phyloP scores from a whole-genome alignment of 2,888 invertebrate genomes.

The Dasypogon diadema region DNA sequence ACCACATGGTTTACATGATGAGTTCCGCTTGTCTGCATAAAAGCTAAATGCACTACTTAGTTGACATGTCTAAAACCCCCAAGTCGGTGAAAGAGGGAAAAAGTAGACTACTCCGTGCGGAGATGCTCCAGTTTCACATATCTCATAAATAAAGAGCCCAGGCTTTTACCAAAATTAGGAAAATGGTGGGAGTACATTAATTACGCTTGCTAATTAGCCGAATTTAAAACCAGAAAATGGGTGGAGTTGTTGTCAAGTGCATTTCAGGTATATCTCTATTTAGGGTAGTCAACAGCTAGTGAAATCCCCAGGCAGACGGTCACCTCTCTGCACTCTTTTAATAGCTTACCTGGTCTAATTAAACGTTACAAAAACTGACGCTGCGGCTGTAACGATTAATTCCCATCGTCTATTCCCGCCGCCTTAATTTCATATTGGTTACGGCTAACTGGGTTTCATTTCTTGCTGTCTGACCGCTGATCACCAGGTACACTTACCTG shows the following conservation, averaged over 20 bases:
- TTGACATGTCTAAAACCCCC: not conserved
- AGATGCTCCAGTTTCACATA: conserved; percentile 7
- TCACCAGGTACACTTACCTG: conserved; percentile 11
- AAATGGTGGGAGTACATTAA: conserved; percentile 38
- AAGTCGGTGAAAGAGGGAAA: not conserved
- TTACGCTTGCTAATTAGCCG: conserved; percentile 37
- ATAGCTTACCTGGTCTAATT: conserved; percentile 27
- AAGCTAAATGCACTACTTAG: not conserved
- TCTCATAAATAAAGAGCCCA: conserved; percentile 5
- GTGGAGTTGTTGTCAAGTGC: not conserved
- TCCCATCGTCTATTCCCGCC: conserved; percentile 6
- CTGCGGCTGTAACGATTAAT: conserved; percentile 24
- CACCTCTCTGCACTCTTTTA: conserved; percentile 1
- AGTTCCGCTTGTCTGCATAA: not conserved
- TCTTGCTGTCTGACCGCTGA: not conserved
- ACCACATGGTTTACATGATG: not conserved
- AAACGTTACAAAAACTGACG: conserved; percentile 16
- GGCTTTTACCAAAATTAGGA: conserved; percentile 11
- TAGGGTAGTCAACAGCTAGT: not conserved
- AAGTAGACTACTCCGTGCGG: not conserved
- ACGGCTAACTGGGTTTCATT: conserved; percentile 30
- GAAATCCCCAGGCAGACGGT: conserved; percentile 6
- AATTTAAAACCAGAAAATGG: conserved; percentile 10
- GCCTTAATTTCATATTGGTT: conserved; percentile 19
- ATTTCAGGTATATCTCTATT: not conserved